Percentiles rank a stretch among this genome's conserved stretches.
Evolutionary conservation across 2,888 invertebrate genomes (phyloP).

Genomic region (Electrophaes corylata): DNA sequence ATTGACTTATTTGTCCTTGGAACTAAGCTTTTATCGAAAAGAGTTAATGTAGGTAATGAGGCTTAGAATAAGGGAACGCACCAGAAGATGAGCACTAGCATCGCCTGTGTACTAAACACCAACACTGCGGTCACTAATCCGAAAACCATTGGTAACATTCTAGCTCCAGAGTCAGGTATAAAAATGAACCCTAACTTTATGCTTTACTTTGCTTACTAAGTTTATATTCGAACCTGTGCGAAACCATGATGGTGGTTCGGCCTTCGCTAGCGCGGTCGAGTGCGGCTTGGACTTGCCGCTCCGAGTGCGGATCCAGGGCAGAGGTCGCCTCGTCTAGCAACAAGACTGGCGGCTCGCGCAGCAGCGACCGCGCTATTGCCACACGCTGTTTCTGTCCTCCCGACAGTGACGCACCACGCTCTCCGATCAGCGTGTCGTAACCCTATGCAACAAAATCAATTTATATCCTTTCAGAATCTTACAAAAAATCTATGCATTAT

Average conservation of each 20-base stretch:
- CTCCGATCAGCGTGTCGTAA: slow-evolving; percentile 91
- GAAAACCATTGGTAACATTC: no score
- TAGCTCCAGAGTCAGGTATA: no score
- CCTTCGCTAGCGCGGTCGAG: slow-evolving; percentile 88
- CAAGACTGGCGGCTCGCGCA: slow-evolving; percentile 89
- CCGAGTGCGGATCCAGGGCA: slow-evolving; percentile 92
- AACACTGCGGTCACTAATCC: no score
- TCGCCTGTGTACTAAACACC: no score
- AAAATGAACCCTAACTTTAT: neutral
- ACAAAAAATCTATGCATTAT: no score
- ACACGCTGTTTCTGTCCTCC: slow-evolving; percentile 94
- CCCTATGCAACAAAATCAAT: slow-evolving; percentile 70
- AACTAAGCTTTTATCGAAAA: no score
- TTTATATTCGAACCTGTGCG: slow-evolving; percentile 78
- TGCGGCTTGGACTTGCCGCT: slow-evolving; percentile 91
- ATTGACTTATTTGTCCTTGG: no score
- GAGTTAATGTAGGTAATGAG: no score
- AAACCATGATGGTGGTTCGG: slow-evolving; percentile 89
- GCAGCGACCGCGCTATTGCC: slow-evolving; percentile 92
- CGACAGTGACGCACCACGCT: slow-evolving; percentile 90
- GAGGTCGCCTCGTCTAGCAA: slow-evolving; percentile 93
- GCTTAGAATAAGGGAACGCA: no score
- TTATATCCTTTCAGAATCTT: neutral
- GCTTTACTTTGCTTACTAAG: neutral
- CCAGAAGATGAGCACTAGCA: no score